A percentile compares a stretch with the other conserved stretches of the same genome.
Evolutionary conservation across 1,140 invertebrate species (phyloP).

Genomic region (Pseudomyrmex pallidus): DNA sequence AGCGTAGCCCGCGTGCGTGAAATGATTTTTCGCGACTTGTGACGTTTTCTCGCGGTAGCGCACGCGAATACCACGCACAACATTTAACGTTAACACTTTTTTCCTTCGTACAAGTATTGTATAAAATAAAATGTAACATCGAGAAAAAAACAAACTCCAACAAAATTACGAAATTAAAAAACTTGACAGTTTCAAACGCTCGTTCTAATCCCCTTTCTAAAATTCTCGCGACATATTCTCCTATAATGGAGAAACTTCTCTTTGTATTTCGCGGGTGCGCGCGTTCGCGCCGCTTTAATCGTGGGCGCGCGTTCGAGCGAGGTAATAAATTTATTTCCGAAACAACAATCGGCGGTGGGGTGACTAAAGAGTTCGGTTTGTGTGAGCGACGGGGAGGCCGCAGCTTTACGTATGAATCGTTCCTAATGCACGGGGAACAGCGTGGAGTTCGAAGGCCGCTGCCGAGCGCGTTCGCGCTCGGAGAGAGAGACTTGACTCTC

Average conservation of each 20-base stretch:
- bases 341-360: constrained; percentile 47
- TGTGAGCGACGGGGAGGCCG: not conserved
- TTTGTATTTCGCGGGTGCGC: not conserved
- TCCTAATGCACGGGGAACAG: constrained; percentile 74
- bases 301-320: constrained; percentile 27
- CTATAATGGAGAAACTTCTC: not conserved
- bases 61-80: not conserved
- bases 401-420: constrained; percentile 71
- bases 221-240: not conserved
- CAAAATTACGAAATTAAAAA: not conserved
- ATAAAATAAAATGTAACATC: not conserved
- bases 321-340: constrained; percentile 60
- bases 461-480: constrained; percentile 61
- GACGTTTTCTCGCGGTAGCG: not conserved
- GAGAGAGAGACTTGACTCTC: constrained; percentile 33
- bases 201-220: not conserved
- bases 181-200: no score
- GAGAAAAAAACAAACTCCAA: not conserved
- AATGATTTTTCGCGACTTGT: constrained; percentile 31
- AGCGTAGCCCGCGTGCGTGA: constrained; percentile 30
- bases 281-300: constrained; percentile 41
- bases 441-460: constrained; percentile 68
- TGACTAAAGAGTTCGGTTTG: not conserved
- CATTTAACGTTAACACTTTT: constrained; percentile 26
- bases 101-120: not conserved